phyloP scores from a whole-genome alignment of 2,797 vertebrate genomes.

The Adrianichthys oophorus region DNA sequence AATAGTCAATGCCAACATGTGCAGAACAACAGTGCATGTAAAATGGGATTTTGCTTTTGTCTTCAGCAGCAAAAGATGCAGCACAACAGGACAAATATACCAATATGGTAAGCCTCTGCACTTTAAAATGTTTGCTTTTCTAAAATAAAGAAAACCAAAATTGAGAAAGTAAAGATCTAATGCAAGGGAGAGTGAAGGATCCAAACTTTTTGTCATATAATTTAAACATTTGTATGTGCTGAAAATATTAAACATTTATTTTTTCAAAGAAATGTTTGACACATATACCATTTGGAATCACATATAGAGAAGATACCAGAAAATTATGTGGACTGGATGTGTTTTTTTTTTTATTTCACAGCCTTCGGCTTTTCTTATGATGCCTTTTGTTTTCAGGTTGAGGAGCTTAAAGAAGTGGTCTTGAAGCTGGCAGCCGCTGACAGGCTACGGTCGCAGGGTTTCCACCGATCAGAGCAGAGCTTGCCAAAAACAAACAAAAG shows the following conservation, averaged over 20 bases:
- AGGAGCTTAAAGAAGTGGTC: slow-evolving; percentile 73
- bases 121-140: no score
- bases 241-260: no score
- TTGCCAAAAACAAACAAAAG: slow-evolving; percentile 80
- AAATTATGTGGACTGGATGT: background rate
- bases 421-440: slow-evolving; percentile 77
- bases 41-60: background rate
- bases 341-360: background rate
- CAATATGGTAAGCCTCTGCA: slow-evolving; percentile 67
- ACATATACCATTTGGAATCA: background rate
- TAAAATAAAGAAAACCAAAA: no score
- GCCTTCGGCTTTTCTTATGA: background rate
- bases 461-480: slow-evolving; percentile 74
- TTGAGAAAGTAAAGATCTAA: no score
- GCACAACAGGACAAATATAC: slow-evolving; percentile 64
- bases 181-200: no score
- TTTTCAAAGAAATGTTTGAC: no score
- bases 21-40: background rate
- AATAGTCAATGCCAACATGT: background rate
- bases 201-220: no score
- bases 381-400: slow-evolving; percentile 57
- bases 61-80: slow-evolving; percentile 66
- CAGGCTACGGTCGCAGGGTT: slow-evolving; percentile 76
- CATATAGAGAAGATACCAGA: background rate
- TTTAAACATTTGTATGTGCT: no score